Evolutionary conservation across 2,888 invertebrate species (phyloP), one percentile per base, ranked within the genome.

Genomic region (Amblyjoppa proteus): DNA sequence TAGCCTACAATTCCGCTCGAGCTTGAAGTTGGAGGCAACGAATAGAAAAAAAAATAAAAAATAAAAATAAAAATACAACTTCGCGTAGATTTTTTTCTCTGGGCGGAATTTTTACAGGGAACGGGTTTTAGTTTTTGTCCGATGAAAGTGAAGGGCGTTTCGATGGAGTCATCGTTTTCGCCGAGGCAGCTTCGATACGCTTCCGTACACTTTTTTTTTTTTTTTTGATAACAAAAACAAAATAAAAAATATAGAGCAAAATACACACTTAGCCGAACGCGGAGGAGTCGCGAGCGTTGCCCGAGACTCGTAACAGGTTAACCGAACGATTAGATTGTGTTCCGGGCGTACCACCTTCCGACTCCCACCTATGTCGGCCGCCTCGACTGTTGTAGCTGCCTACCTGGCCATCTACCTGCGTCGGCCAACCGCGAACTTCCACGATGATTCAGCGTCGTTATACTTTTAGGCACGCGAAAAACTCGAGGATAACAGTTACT

Each of bases 321-420:
- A 56, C 77, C 53, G 38, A 58, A 58, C 78, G 58, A 78, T 61
- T 70, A 45, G 34, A 64, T 28, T 66, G 69, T 66, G 69, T 69
- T 78, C 77, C 77, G 68, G 77, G 38, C 77, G 77, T 70, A 70
- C 78, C 70, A 78, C 70, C 70, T 78, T 78, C 78, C 79, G 70
- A 79, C 79, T 70, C 20, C 78, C 20, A 70, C 70, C 13, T 28
- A 34, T 31, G 31, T 5, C 28, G 49, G 34, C n/a, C 45, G 41
- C 61, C 49, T 76, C 7, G 25, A 31, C 56, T 69, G 20, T 61
- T 13, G 64, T 64, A 51, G 25, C 41, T 53, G 66, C 41, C 51
- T 51, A 25, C 66, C 56, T 28, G 20, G 28, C 51, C 69, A 78
- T 38, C 20, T 73, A 51, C 64, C 66, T 80, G 71, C 73, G 53